A percentile compares a stretch with the other conserved stretches of the same genome.
phyloP scores from a whole-genome alignment of 1,140 invertebrate genomes.

The Varroa destructor region DNA sequence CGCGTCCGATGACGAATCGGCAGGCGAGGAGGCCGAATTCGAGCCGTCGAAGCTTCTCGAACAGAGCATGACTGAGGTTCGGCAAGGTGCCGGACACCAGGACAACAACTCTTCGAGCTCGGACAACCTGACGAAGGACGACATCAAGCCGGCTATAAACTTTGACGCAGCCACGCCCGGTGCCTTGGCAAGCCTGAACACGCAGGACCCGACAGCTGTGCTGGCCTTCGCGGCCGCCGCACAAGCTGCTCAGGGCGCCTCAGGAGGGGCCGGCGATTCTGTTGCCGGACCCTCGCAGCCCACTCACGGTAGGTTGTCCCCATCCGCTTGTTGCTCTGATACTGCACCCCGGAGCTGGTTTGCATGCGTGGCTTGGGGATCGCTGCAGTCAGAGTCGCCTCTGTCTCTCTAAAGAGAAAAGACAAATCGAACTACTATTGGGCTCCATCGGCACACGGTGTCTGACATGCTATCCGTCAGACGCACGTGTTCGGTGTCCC shows the following conservation, averaged over 20 bases:
- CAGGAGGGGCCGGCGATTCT: neutral
- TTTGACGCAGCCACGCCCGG: constrained; percentile 23
- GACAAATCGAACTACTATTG: no score
- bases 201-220: neutral
- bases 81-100: constrained; percentile 19
- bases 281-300: constrained; percentile 25
- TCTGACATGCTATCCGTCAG: no score
- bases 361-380: neutral
- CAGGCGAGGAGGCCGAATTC: constrained; percentile 25
- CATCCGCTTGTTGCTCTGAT: constrained; percentile 2
- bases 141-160: constrained; percentile 23
- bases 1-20: constrained; percentile 20
- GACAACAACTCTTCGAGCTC: constrained; percentile 25
- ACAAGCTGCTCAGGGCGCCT: constrained; percentile 19
- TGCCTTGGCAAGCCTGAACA: neutral
- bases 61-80: constrained; percentile 24
- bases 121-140: constrained; percentile 26
- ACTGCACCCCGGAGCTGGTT: neutral
- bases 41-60: constrained; percentile 25
- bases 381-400: constrained; percentile 5
- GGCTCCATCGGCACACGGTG: no score
- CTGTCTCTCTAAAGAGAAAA: constrained; percentile 7
- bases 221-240: constrained; percentile 26
- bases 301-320: constrained; percentile 18
- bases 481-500: no score